phyloP scores from a whole-genome alignment of 1,140 invertebrate genomes.

The Anoplolepis gracilipes region DNA sequence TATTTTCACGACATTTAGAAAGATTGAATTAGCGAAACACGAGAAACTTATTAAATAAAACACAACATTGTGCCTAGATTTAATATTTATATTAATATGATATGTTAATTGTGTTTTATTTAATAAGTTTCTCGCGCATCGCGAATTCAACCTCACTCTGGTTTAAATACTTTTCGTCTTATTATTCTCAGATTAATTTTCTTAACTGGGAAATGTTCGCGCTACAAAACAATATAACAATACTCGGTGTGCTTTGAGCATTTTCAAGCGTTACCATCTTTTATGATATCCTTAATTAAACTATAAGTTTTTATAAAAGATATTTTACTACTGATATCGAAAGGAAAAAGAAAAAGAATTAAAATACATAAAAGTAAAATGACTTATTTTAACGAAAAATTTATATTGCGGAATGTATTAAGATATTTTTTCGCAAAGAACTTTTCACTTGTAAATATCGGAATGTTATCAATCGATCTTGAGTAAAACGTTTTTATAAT shows the following conservation, averaged over 20 bases:
- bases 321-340: neutral
- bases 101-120: neutral
- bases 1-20: neutral
- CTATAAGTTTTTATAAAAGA: neutral
- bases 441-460: slow-evolving; percentile 3
- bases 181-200: slow-evolving; percentile 16
- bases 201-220: neutral
- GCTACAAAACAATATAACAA: neutral
- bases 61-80: neutral
- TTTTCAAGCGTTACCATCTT: neutral
- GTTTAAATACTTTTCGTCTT: neutral
- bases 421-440: neutral
- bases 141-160: neutral
- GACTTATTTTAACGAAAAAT: neutral
- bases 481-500: neutral
- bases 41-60: too few species aligned
- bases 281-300: slow-evolving; percentile 8
- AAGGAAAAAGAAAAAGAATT: neutral
- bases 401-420: neutral
- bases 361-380: neutral
- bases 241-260: neutral
- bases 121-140: neutral
- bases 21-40: too few species aligned
- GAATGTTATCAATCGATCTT: slow-evolving; percentile 8
- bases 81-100: neutral